Base-by-base conservation (phyloP, 2,888 invertebrate genomes). In the Lycaena phlaeas region DNA sequence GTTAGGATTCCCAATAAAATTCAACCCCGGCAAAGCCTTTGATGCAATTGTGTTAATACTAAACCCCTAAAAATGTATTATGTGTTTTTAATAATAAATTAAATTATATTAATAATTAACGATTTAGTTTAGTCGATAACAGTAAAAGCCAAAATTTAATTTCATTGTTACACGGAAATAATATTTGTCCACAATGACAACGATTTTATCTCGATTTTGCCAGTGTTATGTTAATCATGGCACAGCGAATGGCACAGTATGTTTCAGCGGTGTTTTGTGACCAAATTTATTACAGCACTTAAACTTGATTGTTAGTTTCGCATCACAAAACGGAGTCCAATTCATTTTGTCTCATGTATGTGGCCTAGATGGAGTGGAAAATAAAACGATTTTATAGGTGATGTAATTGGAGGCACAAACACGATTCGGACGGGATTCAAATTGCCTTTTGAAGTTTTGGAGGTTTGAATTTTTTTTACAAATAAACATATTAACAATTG, bases 301-400 rank as follows among this genome's bases (percentile, higher is more conserved):
- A 50, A 50, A 50, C 49, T 48, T 51, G 49, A 51, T 51, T 49
- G 53, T 53, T 55, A 55, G 51, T 52, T 54, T 49, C 48, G 45
- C 51, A 42, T 49, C 49, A 49, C 50, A 46, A 28, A 45, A 42
- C 50, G 43, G 46, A 51, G 48, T 46, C 45, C 45, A 51, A 51
- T 50, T 48, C 50, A 49, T 51, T 50, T 50, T 46, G 43, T 43
- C 44, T 38, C 37, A 43, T 45, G 44, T 43, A 41, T 31, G 40
- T 31, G 40, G 25, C 30, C 12, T 22, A 9, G 34, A 22, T 26
- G n/a, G 29, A 25, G 30, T 29, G 29, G 22, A 25, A 22, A 39
- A 39, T 30, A 22, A 39, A 39, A 25, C 15, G 10, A 29, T 39
- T 39, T 30, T 30, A 29, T 30, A 25, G 34, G 22, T 10, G 9